phyloP scores from a whole-genome alignment of 2,797 vertebrate genomes.

The Decapterus maruadsi region DNA sequence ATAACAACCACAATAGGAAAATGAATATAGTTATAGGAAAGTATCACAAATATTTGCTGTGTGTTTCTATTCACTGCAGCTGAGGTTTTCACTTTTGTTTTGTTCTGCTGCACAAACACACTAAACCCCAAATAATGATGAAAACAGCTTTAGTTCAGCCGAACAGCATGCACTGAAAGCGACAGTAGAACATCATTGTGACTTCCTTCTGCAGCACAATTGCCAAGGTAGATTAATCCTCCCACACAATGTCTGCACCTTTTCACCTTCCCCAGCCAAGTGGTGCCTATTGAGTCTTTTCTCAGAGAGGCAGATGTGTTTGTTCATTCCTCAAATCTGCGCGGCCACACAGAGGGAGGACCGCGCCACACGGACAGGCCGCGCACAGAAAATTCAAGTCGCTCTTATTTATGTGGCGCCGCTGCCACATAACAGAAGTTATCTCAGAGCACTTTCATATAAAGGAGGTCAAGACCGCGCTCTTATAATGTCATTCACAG shows the following conservation, averaged over 20 bases:
- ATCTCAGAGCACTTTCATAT: background rate
- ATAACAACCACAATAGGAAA: no score
- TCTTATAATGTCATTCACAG: background rate
- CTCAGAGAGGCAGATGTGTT: constrained; percentile 54
- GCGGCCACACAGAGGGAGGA: constrained; percentile 39
- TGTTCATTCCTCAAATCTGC: constrained; percentile 55
- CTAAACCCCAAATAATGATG: constrained; percentile 1
- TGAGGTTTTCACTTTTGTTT: no score
- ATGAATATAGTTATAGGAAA: background rate
- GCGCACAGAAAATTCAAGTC: constrained; percentile 8
- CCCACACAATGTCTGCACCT: constrained; percentile 52
- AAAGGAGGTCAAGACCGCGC: background rate
- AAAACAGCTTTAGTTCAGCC: constrained; percentile 23
- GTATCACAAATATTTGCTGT: background rate
- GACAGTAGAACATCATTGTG: constrained; percentile 20
- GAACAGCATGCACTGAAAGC: constrained; percentile 28
- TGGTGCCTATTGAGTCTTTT: constrained; percentile 43
- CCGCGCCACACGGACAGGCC: constrained; percentile 30
- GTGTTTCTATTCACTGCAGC: no score
- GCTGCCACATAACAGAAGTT: background rate
- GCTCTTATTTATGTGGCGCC: background rate
- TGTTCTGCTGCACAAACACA: background rate
- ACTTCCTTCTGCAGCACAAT: constrained; percentile 34
- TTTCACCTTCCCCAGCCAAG: constrained; percentile 52
- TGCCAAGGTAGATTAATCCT: constrained; percentile 64